phyloP scores from a whole-genome alignment of 2,888 invertebrate species.

The Fragum fragum region DNA sequence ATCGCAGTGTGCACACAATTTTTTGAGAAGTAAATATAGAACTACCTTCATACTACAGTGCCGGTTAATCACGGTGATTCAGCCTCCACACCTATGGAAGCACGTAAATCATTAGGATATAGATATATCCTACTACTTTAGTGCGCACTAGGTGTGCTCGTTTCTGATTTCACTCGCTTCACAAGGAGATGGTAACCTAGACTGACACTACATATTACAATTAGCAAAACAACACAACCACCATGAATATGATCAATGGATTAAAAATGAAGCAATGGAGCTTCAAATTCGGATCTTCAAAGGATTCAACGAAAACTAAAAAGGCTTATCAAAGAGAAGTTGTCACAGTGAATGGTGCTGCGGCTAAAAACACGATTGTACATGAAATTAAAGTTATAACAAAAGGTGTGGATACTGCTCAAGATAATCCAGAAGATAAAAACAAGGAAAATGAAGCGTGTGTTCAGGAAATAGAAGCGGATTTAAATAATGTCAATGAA shows the following conservation, averaged over 20 bases:
- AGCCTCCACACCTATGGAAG: constrained; percentile 27
- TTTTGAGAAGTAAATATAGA: no score
- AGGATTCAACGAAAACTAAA: constrained; percentile 4
- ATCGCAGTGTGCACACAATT: no score
- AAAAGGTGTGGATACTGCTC: not conserved
- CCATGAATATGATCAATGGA: constrained; percentile 26
- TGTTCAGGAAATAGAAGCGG: not conserved
- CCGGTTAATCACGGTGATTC: constrained; percentile 4
- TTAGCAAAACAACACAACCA: not conserved
- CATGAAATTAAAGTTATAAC: constrained; percentile 13
- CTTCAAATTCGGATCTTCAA: constrained; percentile 18
- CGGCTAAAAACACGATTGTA: constrained; percentile 4
- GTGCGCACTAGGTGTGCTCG: constrained; percentile 28
- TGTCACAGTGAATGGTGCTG: not conserved
- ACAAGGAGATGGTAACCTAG: constrained; percentile 27
- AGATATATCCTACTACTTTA: constrained; percentile 8
- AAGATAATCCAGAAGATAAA: not conserved
- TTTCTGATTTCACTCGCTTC: constrained; percentile 25
- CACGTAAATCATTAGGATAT: constrained; percentile 24
- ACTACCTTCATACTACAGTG: not conserved
- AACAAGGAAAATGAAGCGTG: constrained; percentile 10
- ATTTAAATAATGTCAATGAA: not conserved
- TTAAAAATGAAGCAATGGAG: constrained; percentile 25
- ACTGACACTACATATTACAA: not conserved
- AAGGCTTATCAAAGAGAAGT: constrained; percentile 20